Evolutionary conservation across 2,888 invertebrate species (phyloP), one percentile per base, ranked within the genome.

Genomic region (Isotomurus palustris): DNA sequence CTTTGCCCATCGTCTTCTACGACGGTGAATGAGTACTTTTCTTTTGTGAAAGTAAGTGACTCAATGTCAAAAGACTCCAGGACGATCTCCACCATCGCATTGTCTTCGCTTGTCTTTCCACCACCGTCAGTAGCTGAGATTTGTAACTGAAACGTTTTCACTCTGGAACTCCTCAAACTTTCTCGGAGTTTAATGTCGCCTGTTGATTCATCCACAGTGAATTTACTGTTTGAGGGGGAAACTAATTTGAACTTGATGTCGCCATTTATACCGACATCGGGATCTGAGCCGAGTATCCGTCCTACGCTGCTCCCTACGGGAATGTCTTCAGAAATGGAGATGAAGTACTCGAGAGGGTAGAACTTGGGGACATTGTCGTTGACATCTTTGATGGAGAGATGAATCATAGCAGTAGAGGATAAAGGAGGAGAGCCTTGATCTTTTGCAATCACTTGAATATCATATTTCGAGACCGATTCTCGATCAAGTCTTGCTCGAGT

Each of bases 301-400:
- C 88, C 75, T 67, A 93, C 76, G 43, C 81, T 79, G 25, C 83
- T 80, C 19, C 87, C 85, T 21, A 82, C 75, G 56, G 81, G 76
- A 73, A 86, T 84, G 19, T 66, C 62, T 71, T 88, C 87, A 32
- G 83, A 79, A 41, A 93, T 79, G 41, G 85, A 81, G 69, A 88
- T 82, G 73, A 91, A 86, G 76, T 95, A 95, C 72, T 84, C 82
- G 73, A 83, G 82, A 0, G 95, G 95, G 78, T 94, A 94, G 78
- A 96, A 94, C 72, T 85, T 82, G 0, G 95, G 95, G 71, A 83
- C 83, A 75, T 95, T 94, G 76, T 96, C 95, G 75, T 96, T 95
- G 14, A 91, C 84, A 76, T 95, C 95, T 60, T 85, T 78, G 19
- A 96, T 82, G 67, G 80, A 84, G 5, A 96, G 76, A 72, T 83